Base-by-base conservation (phyloP, 2,797 vertebrate species). In the Parambassis ranga region DNA sequence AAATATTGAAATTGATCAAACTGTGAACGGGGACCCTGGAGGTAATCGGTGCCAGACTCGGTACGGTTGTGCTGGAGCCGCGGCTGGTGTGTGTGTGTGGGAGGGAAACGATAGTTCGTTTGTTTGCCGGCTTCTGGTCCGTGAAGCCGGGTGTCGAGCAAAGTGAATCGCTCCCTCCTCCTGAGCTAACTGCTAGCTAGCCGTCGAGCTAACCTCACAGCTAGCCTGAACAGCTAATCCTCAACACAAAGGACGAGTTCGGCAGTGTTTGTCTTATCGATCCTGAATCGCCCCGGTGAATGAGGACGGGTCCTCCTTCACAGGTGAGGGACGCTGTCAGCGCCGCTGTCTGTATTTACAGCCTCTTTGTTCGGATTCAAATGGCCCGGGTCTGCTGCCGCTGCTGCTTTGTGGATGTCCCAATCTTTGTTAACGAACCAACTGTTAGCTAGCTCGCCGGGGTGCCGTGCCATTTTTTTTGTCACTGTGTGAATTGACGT, bases 241-340 rank as follows among this genome's bases (percentile, higher is more conserved):
- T 22, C 30, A 33, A 69, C 84, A 83, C 87, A 89, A 88, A 89
- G 81, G 65, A 74, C 73, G 51, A 60, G 39, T 86, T 36, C 19
- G 10, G 64, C 58, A 0, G 66, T 51, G 66, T 75, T 68, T 36
- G 52, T 38, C 57, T 8, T 10, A 32, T 67, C 30, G 32, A 65
- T 18, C 51, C 48, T 44, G 24, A 38, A 43, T 74, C 65, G 11
- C 60, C 31, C 33, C 69, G 41, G 64, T 92, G 92, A 23, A 91
- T 91, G 91, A 88, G 85, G 75, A 79, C 87, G 13, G 81, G 41
- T 39, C 50, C 62, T 22, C 32, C 52, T 7, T 66, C 18, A 24
- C 84, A 90, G 91, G 92, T 93, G 80, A 56, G 87, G 46, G 28
- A 7, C 0, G 58, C 61, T 72, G 84, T 75, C 84, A 74, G 13